Evolutionary conservation across 2,797 vertebrate genomes (phyloP).

Genomic region (Anguilla pacifica): DNA sequence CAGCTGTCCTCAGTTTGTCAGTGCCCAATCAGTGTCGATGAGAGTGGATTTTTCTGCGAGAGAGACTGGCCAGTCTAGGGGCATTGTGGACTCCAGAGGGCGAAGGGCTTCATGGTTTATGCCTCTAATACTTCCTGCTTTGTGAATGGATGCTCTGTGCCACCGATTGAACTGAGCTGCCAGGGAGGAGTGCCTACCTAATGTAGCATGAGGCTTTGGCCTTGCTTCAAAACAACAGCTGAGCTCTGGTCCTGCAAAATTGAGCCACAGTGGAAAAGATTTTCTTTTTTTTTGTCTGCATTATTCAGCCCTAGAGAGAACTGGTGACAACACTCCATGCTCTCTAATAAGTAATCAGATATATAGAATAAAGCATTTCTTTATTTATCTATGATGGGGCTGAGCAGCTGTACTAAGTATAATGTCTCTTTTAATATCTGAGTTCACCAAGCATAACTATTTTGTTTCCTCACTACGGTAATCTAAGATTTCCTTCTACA

Average conservation of each 20-base stretch:
- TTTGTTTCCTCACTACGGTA: neutral
- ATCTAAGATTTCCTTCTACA: neutral
- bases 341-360: neutral
- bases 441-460: neutral
- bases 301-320: neutral
- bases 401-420: neutral
- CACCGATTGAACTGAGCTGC: conserved; percentile 39
- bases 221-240: conserved; percentile 24
- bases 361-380: neutral
- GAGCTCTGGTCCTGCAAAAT: neutral
- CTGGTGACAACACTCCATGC: neutral
- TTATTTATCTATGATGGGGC: neutral
- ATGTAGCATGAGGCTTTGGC: conserved; percentile 68
- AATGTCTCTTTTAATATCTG: neutral
- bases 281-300: neutral
- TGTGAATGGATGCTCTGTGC: neutral
- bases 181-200: conserved; percentile 71
- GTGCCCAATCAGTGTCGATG: neutral
- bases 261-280: neutral
- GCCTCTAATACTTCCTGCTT: neutral
- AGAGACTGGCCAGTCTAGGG: neutral
- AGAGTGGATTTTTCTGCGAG: neutral
- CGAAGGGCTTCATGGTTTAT: neutral
- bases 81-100: neutral
- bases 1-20: neutral